Base-by-base conservation (phyloP, 2,888 invertebrate species). In the Agelastica alni region DNA sequence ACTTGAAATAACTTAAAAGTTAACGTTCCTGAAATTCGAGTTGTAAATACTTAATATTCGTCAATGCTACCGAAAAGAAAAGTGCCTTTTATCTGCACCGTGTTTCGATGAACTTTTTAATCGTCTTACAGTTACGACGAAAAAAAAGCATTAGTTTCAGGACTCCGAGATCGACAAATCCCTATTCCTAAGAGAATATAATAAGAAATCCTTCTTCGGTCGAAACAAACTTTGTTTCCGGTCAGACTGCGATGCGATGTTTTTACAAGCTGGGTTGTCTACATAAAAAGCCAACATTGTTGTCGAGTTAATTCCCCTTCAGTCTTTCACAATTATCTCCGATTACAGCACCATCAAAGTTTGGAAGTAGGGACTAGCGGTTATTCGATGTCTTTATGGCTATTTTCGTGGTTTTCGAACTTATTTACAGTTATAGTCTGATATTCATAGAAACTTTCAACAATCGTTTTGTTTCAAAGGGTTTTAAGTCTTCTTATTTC, bases 331-430 rank as follows among this genome's bases (percentile, higher is more conserved):
- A 74, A 74, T 74, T 74, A 75, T 74, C 72, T 69, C 67, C 74
- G 74, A 75, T 76, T 75, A 76, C 74, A 66, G 71, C 73, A 69
- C 74, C 72, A 76, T 75, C 74, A 75, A 76, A 75, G 71, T 71
- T 58, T 53, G 51, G 58, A 53, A 56, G 53, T 42, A 44, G 59
- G 53, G 61, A 58, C 62, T 59, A 69, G 68, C 62, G 65, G 59
- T 66, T 67, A 65, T 67, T 70, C 70, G 68, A 72, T 70, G 70
- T 70, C 70, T 72, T 72, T 72, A 71, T 70, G 69, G 62, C 62
- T 64, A 61, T 60, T 56, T 60, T 53, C 62, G 70, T 62, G 66
- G 68, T 67, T 70, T 68, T 56, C 62, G 56, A 64, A 63, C 52
- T 60, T 56, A 46, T 43, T 51, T 46, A 53, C 14, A 45, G 18